Conservation (phyloP, 2,888 invertebrate species). For the Erebia palarica region DNA sequence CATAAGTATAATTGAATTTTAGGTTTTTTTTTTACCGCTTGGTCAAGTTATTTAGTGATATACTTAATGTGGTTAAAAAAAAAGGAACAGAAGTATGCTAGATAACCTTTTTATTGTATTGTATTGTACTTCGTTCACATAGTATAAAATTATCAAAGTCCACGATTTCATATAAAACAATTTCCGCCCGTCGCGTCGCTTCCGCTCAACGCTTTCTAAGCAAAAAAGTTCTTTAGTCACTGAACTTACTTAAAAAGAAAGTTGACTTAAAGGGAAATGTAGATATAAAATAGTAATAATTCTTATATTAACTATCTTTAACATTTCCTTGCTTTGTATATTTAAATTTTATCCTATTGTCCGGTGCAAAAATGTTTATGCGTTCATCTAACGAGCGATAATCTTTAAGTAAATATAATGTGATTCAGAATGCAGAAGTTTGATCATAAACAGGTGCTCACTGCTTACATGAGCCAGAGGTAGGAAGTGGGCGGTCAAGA, state of each 20-base stretch:
- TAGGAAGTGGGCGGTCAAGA: slow-evolving; percentile 58
- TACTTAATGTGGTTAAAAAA: too few relatives aligned
- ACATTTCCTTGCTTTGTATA: too few relatives aligned
- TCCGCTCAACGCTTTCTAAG: slow-evolving; percentile 9
- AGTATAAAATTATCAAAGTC: not conserved
- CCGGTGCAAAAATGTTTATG: too few relatives aligned
- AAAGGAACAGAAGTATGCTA: not conserved
- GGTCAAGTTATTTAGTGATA: too few relatives aligned
- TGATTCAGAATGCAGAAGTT: slow-evolving; percentile 11
- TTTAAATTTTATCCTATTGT: not conserved
- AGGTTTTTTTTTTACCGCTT: too few relatives aligned
- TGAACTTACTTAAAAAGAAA: slow-evolving; percentile 11
- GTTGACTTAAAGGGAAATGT: slow-evolving; percentile 10
- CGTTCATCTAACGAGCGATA: not conserved
- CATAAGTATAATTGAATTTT: too few relatives aligned
- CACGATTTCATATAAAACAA: not conserved
- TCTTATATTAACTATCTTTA: not conserved
- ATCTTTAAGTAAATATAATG: not conserved
- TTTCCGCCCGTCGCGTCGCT: slow-evolving; percentile 3
- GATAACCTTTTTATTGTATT: not conserved
- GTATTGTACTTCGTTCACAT: not conserved
- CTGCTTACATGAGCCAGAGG: slow-evolving; percentile 40
- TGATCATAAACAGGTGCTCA: slow-evolving; percentile 40
- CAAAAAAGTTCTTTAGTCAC: not conserved
- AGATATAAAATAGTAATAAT: slow-evolving; percentile 3